phyloP scores from a whole-genome alignment of 2,888 invertebrate genomes.

The Busseola fusca region DNA sequence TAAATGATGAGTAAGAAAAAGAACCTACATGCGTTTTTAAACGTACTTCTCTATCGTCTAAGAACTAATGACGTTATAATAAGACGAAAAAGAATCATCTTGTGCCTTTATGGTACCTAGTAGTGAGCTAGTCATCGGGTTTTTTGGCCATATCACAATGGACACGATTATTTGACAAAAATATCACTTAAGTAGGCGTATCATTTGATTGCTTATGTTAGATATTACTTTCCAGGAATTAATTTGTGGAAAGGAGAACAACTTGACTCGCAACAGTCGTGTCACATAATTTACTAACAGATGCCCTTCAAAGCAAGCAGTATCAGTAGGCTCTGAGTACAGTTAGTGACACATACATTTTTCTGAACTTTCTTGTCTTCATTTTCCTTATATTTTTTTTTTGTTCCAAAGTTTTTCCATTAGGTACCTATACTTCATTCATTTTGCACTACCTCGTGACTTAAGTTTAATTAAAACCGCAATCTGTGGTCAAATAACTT shows the following conservation, averaged over 20 bases:
- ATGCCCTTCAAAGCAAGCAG: conserved; percentile 8
- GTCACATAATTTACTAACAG: neutral
- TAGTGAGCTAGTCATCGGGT: conserved; percentile 40
- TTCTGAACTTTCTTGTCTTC: neutral
- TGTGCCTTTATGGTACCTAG: conserved; percentile 2
- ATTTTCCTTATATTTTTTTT: conserved; percentile 25
- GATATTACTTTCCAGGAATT: conserved; percentile 28
- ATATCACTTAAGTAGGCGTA: conserved; percentile 17
- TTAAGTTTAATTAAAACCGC: conserved; percentile 27
- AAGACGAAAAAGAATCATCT: conserved; percentile 33
- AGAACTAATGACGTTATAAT: conserved; percentile 34
- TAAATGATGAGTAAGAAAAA: conserved; percentile 45
- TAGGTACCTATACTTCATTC: neutral
- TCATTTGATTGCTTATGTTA: conserved; percentile 26
- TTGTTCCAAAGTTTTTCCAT: neutral
- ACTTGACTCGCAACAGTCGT: neutral
- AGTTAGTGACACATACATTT: conserved; percentile 1
- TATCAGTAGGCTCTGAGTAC: neutral
- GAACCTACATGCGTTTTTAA: conserved; percentile 14
- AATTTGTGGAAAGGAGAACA: conserved; percentile 21
- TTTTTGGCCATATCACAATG: conserved; percentile 22
- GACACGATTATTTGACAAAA: conserved; percentile 23
- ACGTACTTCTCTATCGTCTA: conserved; percentile 4
- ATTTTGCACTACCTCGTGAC: neutral
- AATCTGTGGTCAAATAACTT: conserved; percentile 29